Base-by-base conservation (phyloP, 1,140 invertebrate species). In the Leptinotarsa texana region DNA sequence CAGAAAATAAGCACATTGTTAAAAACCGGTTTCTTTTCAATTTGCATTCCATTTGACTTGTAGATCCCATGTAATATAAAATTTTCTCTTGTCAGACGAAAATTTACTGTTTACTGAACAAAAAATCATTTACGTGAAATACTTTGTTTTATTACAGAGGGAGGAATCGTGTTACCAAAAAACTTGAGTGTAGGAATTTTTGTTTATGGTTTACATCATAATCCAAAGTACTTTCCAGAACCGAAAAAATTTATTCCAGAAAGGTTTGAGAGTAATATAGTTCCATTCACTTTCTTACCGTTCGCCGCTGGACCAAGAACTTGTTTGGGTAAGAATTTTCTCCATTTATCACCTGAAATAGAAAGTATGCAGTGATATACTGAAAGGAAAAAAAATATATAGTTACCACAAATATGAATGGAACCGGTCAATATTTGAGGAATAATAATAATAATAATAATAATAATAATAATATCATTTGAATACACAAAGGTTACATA, bases 231-330 rank as follows among this genome's bases (percentile, higher is more conserved):
- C 22, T 51, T 74, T 24, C 22, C 47, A 22, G 21, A 49, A 21
- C 66, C 49, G 3, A 27, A 68, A 57, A 74, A 71, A 68, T 61
- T 77, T 13, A 65, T 74, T n/a, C 62, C 69, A 22, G 51, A 61
- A 24, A 49, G 69, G 11, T 71, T 71, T 22, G 21, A 57, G 11
- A 17, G 51, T 24, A 15, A 71, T 5, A 71, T 71, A 13, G 18
- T 17, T 13, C 69, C 69, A 17, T 96, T 94, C 83, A 89, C 93
- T 42, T 96, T 92, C 79, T 91, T 96, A 63, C 95, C 95, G 3
- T 96, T 96, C 87, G 94, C 93, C 73, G 94, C 94, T 76, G 95
- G 94, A 15, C 92, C 92, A 13, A 89, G 91, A 69, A 93, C 91
- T 84, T 94, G 93, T 80, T 92, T 94, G 47, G 94, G 92, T 93